Base-by-base conservation (phyloP, 2,888 invertebrate genomes). In the Scaptomyza reducta region DNA sequence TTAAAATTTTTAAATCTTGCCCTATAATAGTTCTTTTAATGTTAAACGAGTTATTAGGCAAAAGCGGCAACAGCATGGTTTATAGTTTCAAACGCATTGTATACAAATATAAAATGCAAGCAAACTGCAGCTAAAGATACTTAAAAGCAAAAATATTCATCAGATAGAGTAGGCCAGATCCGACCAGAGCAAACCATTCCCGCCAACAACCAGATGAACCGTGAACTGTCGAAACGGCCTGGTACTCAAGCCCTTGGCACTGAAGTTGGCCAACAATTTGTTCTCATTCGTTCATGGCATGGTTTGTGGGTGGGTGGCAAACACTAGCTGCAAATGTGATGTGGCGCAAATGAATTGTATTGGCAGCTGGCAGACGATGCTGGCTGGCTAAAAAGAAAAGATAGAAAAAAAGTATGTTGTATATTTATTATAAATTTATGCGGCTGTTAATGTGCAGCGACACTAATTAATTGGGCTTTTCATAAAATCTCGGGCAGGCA, bases 401-500 rank as follows among this genome's bases (percentile, higher is more conserved):
- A 13, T 6, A 41, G 7, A 22, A 44, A 25, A n/a, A 45, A 45
- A 25, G n/a, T 25, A 9, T 18, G 13, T n/a, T 18, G 11, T 60
- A 81, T 66, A 84, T 73, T 58, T 71, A 71, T 81, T 76, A 85
- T 76, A 76, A 70, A 87, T 87, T 87, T 58, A 85, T 78, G 85
- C 64, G 50, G 53, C 27, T 69, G 47, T 50, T 47, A 50, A 57
- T 63, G 53, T 62, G 60, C 74, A 81, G 47, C 72, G 83, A 53
- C 77, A 75, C 60, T 86, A 88, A 84, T 84, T 84, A 84, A 84
- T 86, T 88, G 83, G 70, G 63, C 72, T 77, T 89, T 88, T 89
- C 87, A 88, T 89, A 83, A 86, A 77, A 71, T 69, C 71, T 56
- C 50, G 44, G 63, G 16, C 29, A 40, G 40, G 16, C 33, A 61